Evolutionary conservation across 92 coral and sea anemone species (phyloP).

Genomic region (Zoanthus sansibaricus): DNA sequence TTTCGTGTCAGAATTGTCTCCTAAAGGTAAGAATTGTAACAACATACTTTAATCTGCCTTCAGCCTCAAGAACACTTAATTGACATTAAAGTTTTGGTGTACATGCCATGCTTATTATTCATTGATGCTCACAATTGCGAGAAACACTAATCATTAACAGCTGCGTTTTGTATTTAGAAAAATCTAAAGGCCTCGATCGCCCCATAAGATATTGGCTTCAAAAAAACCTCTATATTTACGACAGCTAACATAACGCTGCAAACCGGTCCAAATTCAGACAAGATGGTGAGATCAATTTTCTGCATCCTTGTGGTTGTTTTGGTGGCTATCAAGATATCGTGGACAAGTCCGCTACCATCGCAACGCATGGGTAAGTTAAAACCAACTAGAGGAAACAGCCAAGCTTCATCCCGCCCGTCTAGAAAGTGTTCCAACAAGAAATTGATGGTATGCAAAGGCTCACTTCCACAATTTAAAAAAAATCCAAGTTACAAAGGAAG

Average conservation of each 20-base stretch:
- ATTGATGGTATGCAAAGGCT: background rate
- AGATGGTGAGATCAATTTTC: slow-evolving; percentile 32
- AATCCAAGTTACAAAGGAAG: slow-evolving; percentile 22
- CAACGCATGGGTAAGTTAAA: slow-evolving; percentile 5
- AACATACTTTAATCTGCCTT: slow-evolving; percentile 14
- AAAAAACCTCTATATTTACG: slow-evolving; percentile 20
- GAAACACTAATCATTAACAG: slow-evolving; percentile 34
- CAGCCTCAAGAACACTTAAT: background rate
- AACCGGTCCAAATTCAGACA: slow-evolving; percentile 30
- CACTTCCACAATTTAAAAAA: slow-evolving; percentile 8
- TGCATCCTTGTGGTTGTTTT: slow-evolving; percentile 1
- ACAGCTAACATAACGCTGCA: slow-evolving; percentile 16
- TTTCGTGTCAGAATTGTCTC: slow-evolving; percentile 23
- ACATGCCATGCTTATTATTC: slow-evolving; percentile 24
- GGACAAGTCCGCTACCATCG: slow-evolving; percentile 5
- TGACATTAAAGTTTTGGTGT: background rate
- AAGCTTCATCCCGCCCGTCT: background rate
- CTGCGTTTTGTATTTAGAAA: slow-evolving; percentile 27
- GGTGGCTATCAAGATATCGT: background rate
- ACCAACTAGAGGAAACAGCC: background rate
- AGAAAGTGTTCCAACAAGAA: slow-evolving; percentile 1
- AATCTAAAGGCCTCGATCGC: slow-evolving; percentile 9
- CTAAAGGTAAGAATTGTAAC: slow-evolving; percentile 27
- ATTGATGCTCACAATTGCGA: slow-evolving; percentile 7
- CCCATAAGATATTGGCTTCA: slow-evolving; percentile 40